phyloP scores from a whole-genome alignment of 1,140 invertebrate genomes.

The Calliopsis andreniformis region DNA sequence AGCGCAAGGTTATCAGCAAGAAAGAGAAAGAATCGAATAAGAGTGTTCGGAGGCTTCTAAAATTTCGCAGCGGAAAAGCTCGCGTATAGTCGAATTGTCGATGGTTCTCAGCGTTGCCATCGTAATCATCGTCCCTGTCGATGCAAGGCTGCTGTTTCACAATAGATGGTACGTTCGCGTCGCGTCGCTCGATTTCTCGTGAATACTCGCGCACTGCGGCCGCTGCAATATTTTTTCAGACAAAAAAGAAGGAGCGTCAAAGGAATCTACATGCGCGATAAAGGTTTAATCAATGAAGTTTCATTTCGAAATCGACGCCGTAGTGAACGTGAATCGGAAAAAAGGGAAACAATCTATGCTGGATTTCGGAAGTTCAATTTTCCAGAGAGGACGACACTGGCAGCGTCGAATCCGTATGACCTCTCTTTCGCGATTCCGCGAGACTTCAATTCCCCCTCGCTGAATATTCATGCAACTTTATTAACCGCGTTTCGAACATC shows the following conservation, averaged over 20 bases:
- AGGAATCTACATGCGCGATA: conserved; percentile 19
- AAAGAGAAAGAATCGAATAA: no score
- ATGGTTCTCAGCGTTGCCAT: neutral
- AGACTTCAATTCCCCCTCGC: conserved; percentile 56
- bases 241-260: neutral
- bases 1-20: neutral
- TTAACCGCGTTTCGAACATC: conserved; percentile 66
- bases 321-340: conserved; percentile 12
- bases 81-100: conserved; percentile 19
- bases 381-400: conserved; percentile 35
- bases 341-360: conserved; percentile 36
- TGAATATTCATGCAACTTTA: conserved; percentile 69
- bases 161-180: neutral
- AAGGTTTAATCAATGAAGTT: conserved; percentile 54
- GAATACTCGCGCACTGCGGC: no score
- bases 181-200: neutral
- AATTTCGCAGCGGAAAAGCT: conserved; percentile 26
- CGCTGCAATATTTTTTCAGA: neutral
- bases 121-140: neutral
- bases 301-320: conserved; percentile 51
- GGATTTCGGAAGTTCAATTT: conserved; percentile 66
- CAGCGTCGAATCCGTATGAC: conserved; percentile 57
- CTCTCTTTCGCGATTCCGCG: conserved; percentile 64
- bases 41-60: neutral
- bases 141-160: neutral